Conservation (phyloP, 2,888 invertebrate genomes). For the Cistogaster globosa region DNA sequence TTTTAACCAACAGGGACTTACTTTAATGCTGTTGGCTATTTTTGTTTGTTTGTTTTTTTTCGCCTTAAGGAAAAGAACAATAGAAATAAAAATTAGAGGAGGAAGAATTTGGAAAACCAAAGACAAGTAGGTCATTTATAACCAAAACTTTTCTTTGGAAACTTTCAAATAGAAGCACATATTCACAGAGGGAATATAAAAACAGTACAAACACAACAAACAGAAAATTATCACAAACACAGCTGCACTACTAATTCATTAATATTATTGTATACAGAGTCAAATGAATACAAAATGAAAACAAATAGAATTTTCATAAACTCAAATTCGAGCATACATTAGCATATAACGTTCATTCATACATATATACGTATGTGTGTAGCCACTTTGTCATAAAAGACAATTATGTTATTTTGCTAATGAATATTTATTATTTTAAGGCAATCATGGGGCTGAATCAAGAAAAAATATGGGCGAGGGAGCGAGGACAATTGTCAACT, state of each 20-base stretch:
- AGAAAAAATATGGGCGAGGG: neutral
- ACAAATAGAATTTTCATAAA: slow-evolving; percentile 11
- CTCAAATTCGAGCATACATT: slow-evolving; percentile 31
- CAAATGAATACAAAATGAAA: slow-evolving; percentile 23
- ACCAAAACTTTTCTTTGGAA: slow-evolving; percentile 48
- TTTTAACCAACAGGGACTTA: slow-evolving; percentile 50
- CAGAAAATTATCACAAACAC: slow-evolving; percentile 8
- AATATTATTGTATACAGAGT: neutral
- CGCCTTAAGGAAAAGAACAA: slow-evolving; percentile 1
- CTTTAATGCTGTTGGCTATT: slow-evolving; percentile 31
- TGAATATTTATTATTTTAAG: slow-evolving; percentile 63
- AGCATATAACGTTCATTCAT: neutral
- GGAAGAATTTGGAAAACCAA: slow-evolving; percentile 16
- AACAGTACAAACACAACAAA: slow-evolving; percentile 57
- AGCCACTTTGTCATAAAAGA: slow-evolving; percentile 53
- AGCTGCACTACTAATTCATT: neutral
- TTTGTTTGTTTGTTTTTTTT: too few species aligned
- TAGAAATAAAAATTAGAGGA: slow-evolving; percentile 6
- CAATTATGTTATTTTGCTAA: slow-evolving; percentile 62
- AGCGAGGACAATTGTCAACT: slow-evolving; percentile 25
- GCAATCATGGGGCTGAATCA: slow-evolving; percentile 21
- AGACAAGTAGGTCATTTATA: slow-evolving; percentile 51
- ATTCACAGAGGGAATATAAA: slow-evolving; percentile 37
- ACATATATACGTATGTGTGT: neutral
- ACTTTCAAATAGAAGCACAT: slow-evolving; percentile 60